phyloP scores from a whole-genome alignment of 2,888 invertebrate species.

The Amblyjoppa proteus region DNA sequence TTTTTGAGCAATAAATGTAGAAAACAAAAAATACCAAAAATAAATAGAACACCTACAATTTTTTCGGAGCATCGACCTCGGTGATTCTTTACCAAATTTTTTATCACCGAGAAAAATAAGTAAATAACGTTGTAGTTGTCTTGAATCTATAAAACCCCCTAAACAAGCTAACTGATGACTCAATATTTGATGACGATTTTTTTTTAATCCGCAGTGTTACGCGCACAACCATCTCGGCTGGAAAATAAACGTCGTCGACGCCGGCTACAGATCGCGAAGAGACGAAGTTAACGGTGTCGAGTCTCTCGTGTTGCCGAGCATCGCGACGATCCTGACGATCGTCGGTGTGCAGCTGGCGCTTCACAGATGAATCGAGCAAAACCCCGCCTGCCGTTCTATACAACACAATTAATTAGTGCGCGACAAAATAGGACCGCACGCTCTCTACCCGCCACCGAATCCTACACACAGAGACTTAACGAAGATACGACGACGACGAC shows the following conservation, averaged over 20 bases:
- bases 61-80: background rate
- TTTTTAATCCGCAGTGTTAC: conserved; percentile 90
- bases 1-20: no score
- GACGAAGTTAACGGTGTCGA: conserved; percentile 74
- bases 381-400: conserved; percentile 32
- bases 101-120: no score
- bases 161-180: no score
- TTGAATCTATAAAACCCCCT: no score
- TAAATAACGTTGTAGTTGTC: no score
- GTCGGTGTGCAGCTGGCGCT: conserved; percentile 59
- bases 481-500: conserved; percentile 36
- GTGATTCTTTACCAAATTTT: background rate
- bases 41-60: no score
- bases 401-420: conserved; percentile 27
- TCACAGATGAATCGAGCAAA: conserved; percentile 69
- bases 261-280: conserved; percentile 86
- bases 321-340: conserved; percentile 68
- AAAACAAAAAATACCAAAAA: no score
- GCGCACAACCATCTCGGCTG: conserved; percentile 96
- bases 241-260: conserved; percentile 95
- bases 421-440: conserved; percentile 33
- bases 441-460: conserved; percentile 30
- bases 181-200: background rate
- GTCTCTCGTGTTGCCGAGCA: conserved; percentile 55
- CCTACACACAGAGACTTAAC: conserved; percentile 22